These are phyloP conservation scores for Pampus argenteus DNA, from an alignment of 2,797 vertebrate genomes.

Conservation along the genomic window DNA sequence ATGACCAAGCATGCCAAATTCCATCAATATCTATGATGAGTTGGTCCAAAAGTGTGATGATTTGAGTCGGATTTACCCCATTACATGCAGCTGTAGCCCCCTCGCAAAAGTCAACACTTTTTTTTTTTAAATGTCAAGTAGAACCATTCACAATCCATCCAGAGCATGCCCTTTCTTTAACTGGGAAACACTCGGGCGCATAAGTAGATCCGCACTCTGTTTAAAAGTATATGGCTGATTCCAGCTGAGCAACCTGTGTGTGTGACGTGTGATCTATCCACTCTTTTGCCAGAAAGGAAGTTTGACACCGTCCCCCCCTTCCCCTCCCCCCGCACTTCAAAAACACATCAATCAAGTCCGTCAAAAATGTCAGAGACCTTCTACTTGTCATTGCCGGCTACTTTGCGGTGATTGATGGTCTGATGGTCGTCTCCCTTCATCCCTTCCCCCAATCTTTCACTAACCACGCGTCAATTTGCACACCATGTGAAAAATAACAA, in stretches of 20 bases:
- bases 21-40: too few species aligned
- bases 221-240: constrained; percentile 48
- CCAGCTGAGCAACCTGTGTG: constrained; percentile 28
- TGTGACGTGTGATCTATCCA: constrained; percentile 61
- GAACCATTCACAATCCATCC: not conserved
- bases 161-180: not conserved
- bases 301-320: constrained; percentile 68
- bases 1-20: too few species aligned
- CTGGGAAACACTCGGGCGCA: constrained; percentile 2
- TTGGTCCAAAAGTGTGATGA: too few species aligned
- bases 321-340: constrained; percentile 72
- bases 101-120: not conserved
- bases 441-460: constrained; percentile 24
- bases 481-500: constrained; percentile 69
- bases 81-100: not conserved
- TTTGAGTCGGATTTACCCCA: too few species aligned
- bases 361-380: constrained; percentile 82
- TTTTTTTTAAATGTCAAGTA: not conserved
- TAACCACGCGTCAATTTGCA: constrained; percentile 67
- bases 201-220: constrained; percentile 30
- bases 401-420: constrained; percentile 81
- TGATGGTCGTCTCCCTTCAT: constrained; percentile 51
- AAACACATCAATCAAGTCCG: constrained; percentile 84
- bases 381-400: constrained; percentile 77
- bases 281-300: constrained; percentile 62